Base-by-base conservation (phyloP, 2,888 invertebrate species). In the Heliconius ethilla region DNA sequence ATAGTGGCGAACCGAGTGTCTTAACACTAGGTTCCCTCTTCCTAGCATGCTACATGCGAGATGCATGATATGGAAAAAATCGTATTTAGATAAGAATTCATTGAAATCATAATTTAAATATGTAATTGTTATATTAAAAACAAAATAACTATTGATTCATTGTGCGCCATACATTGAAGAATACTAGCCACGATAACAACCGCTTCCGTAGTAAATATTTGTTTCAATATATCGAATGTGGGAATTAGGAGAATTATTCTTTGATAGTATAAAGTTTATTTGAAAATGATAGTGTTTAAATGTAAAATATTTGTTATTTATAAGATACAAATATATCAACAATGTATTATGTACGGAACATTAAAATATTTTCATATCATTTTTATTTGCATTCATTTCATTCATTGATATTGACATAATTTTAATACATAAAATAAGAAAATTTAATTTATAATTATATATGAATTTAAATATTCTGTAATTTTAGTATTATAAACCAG, bases 201-300 rank as follows among this genome's bases (percentile, higher is more conserved):
- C 80, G 75, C 88, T 88, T 90, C 91, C 90, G 86, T 76, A 79
- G 84, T 82, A 84, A 90, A 89, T 89, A 89, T 91, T 90, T 85
- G 83, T 83, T 85, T 82, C 81, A 82, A 82, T 84, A 87, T 84
- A 66, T 85, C 80, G 85, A 88, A 84, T 88, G 91, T 91, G 92
- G 87, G 91, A 91, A 89, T 86, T 83, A 82, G 82, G 84, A 70
- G 83, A 83, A 85, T 63, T 74, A 84, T 85, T 81, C 80, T 82
- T 82, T 59, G 59, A 33, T 29, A 15, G 81, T 81, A 81, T 82
- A 82, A 78, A 67, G 13, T 59, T 73, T 62, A 73, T 73, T 59
- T n/a, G 10, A 73, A 73, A 73, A 4, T 63, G 62, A 73, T 73
- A 73, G 9, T 73, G 40, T 73, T 15, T 62, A 62, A 37, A 25